A percentile compares a stretch with the other conserved stretches of the same genome.
Evolutionary conservation across 2,113 vertebrate species (phyloP).

Genomic region (Chionis minor): DNA sequence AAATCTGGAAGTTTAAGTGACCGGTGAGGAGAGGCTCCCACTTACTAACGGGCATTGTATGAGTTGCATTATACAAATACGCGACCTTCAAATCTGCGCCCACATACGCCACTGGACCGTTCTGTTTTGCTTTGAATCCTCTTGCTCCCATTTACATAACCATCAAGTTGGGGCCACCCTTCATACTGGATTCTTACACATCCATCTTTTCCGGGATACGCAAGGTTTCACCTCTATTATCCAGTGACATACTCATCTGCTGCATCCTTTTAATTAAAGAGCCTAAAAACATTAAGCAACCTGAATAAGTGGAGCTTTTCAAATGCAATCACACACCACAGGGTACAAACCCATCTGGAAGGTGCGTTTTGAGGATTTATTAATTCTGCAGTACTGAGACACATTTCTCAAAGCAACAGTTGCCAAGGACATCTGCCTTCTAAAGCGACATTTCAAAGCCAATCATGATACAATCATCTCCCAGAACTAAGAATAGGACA

Average conservation of each 20-base stretch:
- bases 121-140: not conserved
- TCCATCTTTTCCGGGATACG: not conserved
- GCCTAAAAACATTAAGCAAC: not conserved
- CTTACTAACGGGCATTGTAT: not conserved
- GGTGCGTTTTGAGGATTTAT: not conserved
- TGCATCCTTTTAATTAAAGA: not conserved
- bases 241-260: not conserved
- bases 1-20: not conserved
- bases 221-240: not conserved
- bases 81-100: not conserved
- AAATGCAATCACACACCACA: not conserved
- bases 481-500: not conserved
- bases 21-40: not conserved
- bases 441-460: not conserved
- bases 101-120: fast-evolving
- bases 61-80: not conserved
- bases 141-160: not conserved
- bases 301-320: not conserved
- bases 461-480: not conserved
- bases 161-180: not conserved
- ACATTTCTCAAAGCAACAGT: not conserved
- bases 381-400: not conserved
- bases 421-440: not conserved
- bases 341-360: not conserved
- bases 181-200: not conserved